These are phyloP conservation scores for Sandelia bainsii DNA, from an alignment of 2,797 vertebrate genomes.

Conservation along the genomic window DNA sequence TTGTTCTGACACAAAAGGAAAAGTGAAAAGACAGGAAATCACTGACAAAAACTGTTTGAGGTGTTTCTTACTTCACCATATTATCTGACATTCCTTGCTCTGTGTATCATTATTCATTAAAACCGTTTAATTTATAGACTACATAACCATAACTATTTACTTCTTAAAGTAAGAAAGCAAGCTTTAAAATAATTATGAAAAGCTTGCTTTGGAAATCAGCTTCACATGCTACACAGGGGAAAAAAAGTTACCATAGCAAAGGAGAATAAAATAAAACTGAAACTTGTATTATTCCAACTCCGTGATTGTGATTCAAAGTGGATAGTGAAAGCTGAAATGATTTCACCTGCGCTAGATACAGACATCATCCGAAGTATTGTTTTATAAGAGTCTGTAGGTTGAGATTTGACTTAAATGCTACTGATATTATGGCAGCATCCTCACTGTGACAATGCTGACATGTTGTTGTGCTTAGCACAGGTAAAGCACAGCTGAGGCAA, in stretches of 20 bases:
- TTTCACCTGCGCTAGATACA: not conserved
- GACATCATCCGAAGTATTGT: not conserved
- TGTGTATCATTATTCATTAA: not conserved
- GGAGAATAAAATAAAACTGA: not conserved
- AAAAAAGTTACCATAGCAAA: not conserved
- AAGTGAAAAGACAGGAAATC: conserved; percentile 48
- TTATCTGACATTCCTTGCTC: not conserved
- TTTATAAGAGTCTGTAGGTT: not conserved
- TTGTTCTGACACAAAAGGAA: conserved; percentile 47
- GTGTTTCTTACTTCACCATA: not conserved
- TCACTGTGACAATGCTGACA: not conserved
- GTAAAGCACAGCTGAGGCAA: too few relatives aligned
- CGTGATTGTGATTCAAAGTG: too few relatives aligned
- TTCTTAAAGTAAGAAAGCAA: too few relatives aligned
- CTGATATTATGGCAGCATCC: not conserved
- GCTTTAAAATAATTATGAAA: too few relatives aligned
- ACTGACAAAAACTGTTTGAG: conserved; percentile 34
- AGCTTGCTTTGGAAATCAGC: too few relatives aligned
- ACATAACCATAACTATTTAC: not conserved
- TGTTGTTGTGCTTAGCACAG: not conserved
- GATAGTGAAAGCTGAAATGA: too few relatives aligned
- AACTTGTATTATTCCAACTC: not conserved
- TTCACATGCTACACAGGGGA: not conserved
- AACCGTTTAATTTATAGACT: not conserved
- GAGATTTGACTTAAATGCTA: not conserved